phyloP scores from a whole-genome alignment of 2,797 vertebrate species.

The Mormyrus proboscirostris region DNA sequence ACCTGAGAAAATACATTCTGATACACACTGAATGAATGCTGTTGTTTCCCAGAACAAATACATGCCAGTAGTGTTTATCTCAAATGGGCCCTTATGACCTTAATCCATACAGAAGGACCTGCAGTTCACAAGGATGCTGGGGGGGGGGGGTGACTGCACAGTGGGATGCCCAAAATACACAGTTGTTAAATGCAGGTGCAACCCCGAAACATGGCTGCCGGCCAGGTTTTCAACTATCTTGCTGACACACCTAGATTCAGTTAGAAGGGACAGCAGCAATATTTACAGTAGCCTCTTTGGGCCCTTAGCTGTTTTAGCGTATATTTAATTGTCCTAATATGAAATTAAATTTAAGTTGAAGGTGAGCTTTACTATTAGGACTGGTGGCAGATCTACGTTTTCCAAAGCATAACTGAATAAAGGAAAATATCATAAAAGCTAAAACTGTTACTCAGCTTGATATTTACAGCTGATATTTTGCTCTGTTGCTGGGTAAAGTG shows the following conservation, averaged over 20 bases:
- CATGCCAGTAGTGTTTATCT: background rate
- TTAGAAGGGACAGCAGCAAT: background rate
- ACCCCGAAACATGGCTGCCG: background rate
- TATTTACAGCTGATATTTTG: background rate
- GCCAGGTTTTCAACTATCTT: background rate
- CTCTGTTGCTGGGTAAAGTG: background rate
- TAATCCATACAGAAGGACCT: background rate
- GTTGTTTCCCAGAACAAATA: background rate
- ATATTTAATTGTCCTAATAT: background rate
- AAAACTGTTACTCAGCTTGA: background rate
- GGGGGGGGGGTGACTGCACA: background rate
- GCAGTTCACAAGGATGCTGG: background rate
- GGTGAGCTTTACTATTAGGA: background rate
- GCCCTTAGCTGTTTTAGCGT: background rate
- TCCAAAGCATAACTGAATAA: background rate
- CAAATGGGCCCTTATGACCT: background rate
- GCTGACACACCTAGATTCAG: background rate
- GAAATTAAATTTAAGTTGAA: background rate
- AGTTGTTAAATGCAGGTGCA: background rate
- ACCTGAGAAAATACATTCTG: background rate
- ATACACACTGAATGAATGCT: background rate
- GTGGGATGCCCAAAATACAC: background rate
- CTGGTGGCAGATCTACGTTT: background rate
- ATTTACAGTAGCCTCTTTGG: background rate
- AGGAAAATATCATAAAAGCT: background rate